Evolutionary conservation across 2,888 invertebrate species (phyloP), one percentile per base, ranked within the genome.

Genomic region (Spilarctia lutea): DNA sequence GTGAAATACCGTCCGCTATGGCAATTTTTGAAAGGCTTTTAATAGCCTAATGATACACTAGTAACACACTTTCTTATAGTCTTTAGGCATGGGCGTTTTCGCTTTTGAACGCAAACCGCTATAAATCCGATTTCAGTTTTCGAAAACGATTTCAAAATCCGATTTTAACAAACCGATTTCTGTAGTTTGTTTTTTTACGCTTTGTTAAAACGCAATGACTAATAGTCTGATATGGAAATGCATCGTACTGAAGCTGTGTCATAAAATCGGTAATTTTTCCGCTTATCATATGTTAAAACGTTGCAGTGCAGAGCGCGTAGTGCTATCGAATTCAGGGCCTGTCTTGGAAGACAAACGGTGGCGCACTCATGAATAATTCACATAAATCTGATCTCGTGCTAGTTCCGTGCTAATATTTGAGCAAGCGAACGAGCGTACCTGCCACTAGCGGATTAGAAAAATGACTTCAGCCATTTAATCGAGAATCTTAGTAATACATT

Each of bases 1-100:
- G 93, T 92, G 93, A 92, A 93, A 93, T 90, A 93, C 91, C 93
- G 93, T 91, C 93, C 93, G 90, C 93, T 90, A 91, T 90, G 93
- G 93, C 93, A 94, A 91, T 93, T 94, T 93, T 94, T 94, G 91
- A 79, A 71, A 8, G 71, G 45, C 52, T 0, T 42, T 52, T 13
- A 70, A 20, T 63, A 63, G 70, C 70, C 70, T 63, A 27, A 70
- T 39, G 20, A 56, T 4, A 18, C 39, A 7, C 39, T 8, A 39
- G 42, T 42, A 42, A 16, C 7, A 45, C 45, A 3, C 3, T 16
- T 3, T 0, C 45, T 0, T 45, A 45, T 45, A 45, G 16, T 45
- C 3, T 45, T n/a, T n/a, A n/a, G n/a, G n/a, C n/a, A n/a, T n/a
- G n/a, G n/a, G n/a, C n/a, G n/a, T n/a, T n/a, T n/a, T n/a, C n/a